Conservation (phyloP, 2,113 vertebrate genomes). For the Psammodynastes pulverulentus region DNA sequence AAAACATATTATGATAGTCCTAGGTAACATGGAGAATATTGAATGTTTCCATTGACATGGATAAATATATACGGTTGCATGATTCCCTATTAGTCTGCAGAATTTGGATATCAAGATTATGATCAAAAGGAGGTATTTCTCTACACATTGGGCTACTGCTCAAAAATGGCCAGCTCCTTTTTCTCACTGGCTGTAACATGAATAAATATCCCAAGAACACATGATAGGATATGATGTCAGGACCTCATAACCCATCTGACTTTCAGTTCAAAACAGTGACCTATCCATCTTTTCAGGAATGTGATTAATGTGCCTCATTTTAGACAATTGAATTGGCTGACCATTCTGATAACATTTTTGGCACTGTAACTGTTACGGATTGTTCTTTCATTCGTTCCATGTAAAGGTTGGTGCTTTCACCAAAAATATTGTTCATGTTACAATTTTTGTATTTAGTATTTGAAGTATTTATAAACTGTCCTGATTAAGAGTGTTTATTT, state of each 20-base stretch:
- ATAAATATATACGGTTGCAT: not conserved
- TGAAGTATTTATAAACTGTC: not conserved
- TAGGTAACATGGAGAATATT: not conserved
- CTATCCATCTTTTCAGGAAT: not conserved
- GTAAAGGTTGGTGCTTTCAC: not conserved
- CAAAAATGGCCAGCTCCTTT: not conserved
- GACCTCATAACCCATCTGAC: not conserved
- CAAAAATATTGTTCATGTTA: not conserved
- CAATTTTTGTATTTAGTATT: too few species aligned
- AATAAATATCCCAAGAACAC: not conserved
- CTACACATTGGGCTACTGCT: not conserved
- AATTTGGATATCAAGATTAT: not conserved
- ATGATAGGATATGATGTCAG: not conserved
- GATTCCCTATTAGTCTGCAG: not conserved
- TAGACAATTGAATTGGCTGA: not conserved
- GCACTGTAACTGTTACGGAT: not conserved
- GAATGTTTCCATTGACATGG: not conserved
- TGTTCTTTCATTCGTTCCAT: not conserved
- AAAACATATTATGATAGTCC: not conserved
- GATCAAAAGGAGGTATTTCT: not conserved
- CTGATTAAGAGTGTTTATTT: not conserved
- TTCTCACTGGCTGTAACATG: not conserved
- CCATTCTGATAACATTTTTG: not conserved
- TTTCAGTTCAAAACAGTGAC: not conserved
- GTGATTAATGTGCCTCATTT: not conserved